Conservation (phyloP, 2,113 vertebrate genomes). For the Patagioenas fasciata region DNA sequence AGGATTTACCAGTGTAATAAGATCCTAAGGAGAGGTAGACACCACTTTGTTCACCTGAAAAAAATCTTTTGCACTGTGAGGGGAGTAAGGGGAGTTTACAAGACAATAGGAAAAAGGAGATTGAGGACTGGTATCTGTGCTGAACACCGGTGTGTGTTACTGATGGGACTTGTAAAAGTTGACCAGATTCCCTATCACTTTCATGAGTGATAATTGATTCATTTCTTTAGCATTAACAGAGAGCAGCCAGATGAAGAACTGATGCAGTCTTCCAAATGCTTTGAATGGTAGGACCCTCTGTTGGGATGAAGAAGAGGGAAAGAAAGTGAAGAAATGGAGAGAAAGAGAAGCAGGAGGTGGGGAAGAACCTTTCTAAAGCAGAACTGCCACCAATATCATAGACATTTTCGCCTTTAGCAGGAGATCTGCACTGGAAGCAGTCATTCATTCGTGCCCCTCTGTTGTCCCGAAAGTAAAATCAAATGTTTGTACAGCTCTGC, state of each 20-base stretch:
- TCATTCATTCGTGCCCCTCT: neutral
- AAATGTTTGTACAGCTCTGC: neutral
- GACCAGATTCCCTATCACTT: neutral
- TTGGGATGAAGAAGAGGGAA: neutral
- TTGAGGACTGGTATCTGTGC: neutral
- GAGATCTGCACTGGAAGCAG: neutral
- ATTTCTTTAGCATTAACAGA: neutral
- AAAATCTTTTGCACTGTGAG: neutral
- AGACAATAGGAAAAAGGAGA: neutral
- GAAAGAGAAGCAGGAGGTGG: neutral
- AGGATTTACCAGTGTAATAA: neutral
- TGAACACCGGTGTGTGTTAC: neutral
- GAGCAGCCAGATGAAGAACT: neutral
- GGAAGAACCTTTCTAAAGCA: neutral
- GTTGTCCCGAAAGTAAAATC: neutral
- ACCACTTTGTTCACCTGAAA: neutral
- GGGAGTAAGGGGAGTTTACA: neutral
- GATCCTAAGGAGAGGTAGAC: neutral
- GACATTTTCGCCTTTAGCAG: neutral
- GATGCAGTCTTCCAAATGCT: neutral
- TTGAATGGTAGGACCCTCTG: neutral
- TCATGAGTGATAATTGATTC: neutral
- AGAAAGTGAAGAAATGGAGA: neutral
- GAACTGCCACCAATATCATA: neutral
- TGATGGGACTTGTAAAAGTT: neutral